phyloP scores from a whole-genome alignment of 2,113 vertebrate species.

The Penelope pileata region DNA sequence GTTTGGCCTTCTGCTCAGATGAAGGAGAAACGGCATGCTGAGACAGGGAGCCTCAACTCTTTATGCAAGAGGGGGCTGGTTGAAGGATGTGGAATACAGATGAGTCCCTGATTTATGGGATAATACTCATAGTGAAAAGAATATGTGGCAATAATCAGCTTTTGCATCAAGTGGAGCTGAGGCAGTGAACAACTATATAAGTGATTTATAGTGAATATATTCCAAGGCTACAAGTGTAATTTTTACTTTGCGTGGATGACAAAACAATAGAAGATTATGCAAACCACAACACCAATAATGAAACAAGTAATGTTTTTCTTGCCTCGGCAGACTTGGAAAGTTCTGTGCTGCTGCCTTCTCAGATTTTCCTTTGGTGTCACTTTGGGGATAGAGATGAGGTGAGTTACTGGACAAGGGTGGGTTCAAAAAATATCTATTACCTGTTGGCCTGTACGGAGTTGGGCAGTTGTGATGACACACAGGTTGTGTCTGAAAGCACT shows the following conservation, averaged over 20 bases:
- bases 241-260: constrained; percentile 42
- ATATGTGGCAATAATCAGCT: constrained; percentile 34
- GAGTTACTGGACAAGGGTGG: constrained; percentile 64
- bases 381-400: constrained; percentile 72
- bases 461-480: not conserved
- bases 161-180: constrained; percentile 25
- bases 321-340: constrained; percentile 51
- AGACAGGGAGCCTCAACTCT: not conserved
- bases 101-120: constrained; percentile 20
- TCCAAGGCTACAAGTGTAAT: constrained; percentile 3
- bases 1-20: constrained; percentile 62
- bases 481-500: not conserved
- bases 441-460: not conserved
- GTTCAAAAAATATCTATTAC: constrained; percentile 25
- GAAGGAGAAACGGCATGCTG: constrained; percentile 58
- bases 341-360: constrained; percentile 55
- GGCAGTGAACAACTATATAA: not conserved
- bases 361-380: constrained; percentile 66
- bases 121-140: constrained; percentile 24
- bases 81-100: not conserved
- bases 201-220: constrained; percentile 28
- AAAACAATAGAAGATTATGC: constrained; percentile 67
- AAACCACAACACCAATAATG: constrained; percentile 56
- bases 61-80: not conserved
- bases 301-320: constrained; percentile 62